Evolutionary conservation across 2,797 vertebrate genomes (phyloP).

Genomic region (Melanogrammus aeglefinus): DNA sequence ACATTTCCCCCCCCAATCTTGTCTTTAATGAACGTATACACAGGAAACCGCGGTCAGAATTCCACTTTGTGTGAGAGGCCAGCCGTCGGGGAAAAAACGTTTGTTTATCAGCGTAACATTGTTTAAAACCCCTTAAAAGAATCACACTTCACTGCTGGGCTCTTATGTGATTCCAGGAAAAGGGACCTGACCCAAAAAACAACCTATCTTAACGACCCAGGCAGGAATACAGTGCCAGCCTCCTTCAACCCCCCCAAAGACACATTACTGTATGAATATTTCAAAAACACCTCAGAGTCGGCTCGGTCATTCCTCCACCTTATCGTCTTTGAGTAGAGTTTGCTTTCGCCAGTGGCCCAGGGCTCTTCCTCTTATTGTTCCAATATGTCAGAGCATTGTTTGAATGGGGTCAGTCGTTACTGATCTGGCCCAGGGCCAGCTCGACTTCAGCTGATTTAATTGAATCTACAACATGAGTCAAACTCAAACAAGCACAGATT

Average conservation of each 20-base stretch:
- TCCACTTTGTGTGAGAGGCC: conserved; percentile 4
- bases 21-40: conserved; percentile 38
- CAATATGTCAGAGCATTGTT: conserved; percentile 78
- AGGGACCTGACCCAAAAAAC: no score
- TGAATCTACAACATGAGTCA: conserved; percentile 77
- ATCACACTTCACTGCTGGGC: not conserved
- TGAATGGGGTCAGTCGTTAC: conserved; percentile 79
- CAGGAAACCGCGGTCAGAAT: conserved; percentile 30
- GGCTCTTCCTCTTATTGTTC: conserved; percentile 78
- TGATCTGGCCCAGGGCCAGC: conserved; percentile 71
- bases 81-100: not conserved
- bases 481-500: conserved; percentile 77
- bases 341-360: conserved; percentile 71
- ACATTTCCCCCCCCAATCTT: conserved; percentile 26
- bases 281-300: conserved; percentile 53
- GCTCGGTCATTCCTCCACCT: conserved; percentile 66
- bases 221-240: conserved; percentile 1
- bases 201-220: not conserved
- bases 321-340: conserved; percentile 65
- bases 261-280: conserved; percentile 43
- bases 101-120: not conserved
- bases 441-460: conserved; percentile 77
- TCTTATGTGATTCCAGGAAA: not conserved
- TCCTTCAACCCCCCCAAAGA: conserved; percentile 20
- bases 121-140: not conserved